These are phyloP conservation scores for Proctacanthus coquilletti DNA, from an alignment of 1,140 invertebrate genomes.

Conservation along the genomic window DNA sequence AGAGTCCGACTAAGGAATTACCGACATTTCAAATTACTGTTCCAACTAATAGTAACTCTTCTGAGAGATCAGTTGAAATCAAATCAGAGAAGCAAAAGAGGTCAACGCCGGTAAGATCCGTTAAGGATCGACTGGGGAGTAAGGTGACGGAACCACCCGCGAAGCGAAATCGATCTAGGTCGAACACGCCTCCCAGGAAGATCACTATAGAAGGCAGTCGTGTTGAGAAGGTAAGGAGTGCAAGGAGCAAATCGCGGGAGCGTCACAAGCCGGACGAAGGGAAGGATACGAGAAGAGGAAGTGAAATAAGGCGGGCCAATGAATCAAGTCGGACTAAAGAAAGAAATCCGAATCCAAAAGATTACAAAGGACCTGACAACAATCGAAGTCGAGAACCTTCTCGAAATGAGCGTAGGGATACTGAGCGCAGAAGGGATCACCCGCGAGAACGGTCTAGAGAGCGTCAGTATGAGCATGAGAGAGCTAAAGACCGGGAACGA, in stretches of 20 bases:
- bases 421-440: background rate
- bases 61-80: too few species aligned
- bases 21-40: too few species aligned
- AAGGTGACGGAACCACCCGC: background rate
- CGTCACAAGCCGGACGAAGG: background rate
- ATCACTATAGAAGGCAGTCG: background rate
- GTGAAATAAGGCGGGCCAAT: background rate
- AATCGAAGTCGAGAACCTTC: background rate
- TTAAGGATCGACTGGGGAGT: too few species aligned
- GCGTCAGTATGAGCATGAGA: background rate
- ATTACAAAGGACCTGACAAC: background rate
- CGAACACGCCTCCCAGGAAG: background rate
- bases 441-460: background rate
- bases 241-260: background rate
- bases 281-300: background rate
- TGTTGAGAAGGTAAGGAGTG: background rate
- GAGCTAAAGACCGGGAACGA: background rate
- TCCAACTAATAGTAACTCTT: too few species aligned
- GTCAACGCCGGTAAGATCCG: too few species aligned
- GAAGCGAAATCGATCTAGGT: background rate
- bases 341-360: background rate
- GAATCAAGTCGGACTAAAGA: background rate
- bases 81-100: too few species aligned
- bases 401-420: background rate
- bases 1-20: too few species aligned